Evolutionary conservation across 1,140 invertebrate genomes (phyloP).

Genomic region (Tetragonula clypearis): DNA sequence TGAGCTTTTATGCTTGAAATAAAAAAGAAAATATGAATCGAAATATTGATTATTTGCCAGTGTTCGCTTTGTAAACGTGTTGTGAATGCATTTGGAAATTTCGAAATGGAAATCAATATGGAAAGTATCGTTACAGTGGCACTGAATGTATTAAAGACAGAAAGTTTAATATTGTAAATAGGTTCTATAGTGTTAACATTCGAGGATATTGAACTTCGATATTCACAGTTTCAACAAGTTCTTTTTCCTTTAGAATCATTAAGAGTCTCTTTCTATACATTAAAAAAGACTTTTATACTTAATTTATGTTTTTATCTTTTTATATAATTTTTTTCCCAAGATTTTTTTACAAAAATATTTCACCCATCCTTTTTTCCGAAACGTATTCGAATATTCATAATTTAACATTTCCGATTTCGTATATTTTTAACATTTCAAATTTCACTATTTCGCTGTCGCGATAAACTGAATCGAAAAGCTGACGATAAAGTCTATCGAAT

Average conservation of each 20-base stretch:
- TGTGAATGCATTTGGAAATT: neutral
- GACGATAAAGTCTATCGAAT: neutral
- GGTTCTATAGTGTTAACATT: neutral
- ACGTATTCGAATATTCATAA: too few species aligned
- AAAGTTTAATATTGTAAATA: constrained; percentile 4
- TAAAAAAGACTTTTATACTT: neutral
- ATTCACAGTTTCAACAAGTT: neutral
- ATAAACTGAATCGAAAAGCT: neutral
- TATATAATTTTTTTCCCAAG: neutral
- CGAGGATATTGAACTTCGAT: neutral
- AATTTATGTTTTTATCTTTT: neutral
- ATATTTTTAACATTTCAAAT: too few species aligned
- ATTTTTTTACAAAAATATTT: neutral
- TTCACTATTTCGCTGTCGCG: neutral
- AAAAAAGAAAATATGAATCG: too few species aligned
- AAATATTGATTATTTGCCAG: neutral
- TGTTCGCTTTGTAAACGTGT: neutral
- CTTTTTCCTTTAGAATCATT: neutral
- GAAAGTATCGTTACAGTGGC: neutral
- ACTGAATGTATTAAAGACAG: constrained; percentile 11
- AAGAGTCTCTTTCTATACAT: too few species aligned
- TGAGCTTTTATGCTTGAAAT: neutral
- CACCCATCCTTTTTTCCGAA: neutral
- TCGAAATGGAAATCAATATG: neutral
- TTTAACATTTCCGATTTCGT: too few species aligned